Conservation (phyloP, 2,113 vertebrate genomes). For the Zosterops japonicus region DNA sequence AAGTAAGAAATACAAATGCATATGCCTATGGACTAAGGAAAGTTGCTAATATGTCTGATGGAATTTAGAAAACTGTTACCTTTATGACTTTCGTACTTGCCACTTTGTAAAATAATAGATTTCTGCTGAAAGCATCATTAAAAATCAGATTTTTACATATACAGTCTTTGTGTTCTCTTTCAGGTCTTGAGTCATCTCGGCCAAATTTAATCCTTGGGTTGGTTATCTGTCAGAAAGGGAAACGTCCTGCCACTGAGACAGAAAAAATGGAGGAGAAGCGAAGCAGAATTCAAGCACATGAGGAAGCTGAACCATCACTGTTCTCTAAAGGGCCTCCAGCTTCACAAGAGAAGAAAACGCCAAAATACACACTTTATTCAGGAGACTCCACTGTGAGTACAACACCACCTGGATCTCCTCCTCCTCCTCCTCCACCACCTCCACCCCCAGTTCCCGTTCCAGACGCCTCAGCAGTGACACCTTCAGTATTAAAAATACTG, state of each 20-base stretch:
- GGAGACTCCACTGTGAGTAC: conserved; percentile 68
- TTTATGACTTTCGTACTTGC: neutral
- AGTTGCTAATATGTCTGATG: neutral
- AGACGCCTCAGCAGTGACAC: conserved; percentile 62
- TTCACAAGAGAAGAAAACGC: conserved; percentile 77
- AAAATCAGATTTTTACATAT: neutral
- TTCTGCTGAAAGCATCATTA: neutral
- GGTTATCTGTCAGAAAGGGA: conserved; percentile 89
- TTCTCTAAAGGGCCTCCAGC: conserved; percentile 70
- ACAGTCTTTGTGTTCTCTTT: conserved; percentile 51
- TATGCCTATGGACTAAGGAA: neutral
- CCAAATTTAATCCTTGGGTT: conserved; percentile 94
- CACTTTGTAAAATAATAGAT: neutral
- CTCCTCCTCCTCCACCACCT: conserved; percentile 62
- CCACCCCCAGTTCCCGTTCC: conserved; percentile 70
- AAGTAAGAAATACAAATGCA: neutral
- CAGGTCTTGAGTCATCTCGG: conserved; percentile 90
- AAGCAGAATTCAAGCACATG: conserved; percentile 72
- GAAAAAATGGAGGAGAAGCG: conserved; percentile 84
- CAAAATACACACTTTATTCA: conserved; percentile 74
- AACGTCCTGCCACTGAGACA: conserved; percentile 77
- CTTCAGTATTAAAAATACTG: conserved; percentile 70
- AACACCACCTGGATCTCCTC: conserved; percentile 81
- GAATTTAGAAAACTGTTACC: neutral
- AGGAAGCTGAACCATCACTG: conserved; percentile 72